Conservation (phyloP, 2,888 invertebrate genomes). For the Prostheceraeus crozeri region DNA sequence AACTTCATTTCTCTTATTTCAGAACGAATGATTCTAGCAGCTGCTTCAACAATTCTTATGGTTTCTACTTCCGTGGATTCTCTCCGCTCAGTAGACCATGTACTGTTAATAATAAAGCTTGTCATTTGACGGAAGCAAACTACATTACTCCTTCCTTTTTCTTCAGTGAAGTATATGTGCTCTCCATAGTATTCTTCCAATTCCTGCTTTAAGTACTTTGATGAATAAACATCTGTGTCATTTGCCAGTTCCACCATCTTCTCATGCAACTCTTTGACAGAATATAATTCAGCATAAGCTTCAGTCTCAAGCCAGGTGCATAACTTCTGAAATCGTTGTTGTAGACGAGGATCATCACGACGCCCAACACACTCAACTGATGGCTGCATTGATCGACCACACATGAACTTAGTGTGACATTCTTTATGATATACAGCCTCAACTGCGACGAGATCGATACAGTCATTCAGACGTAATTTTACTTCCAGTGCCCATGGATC, state of each 20-base stretch:
- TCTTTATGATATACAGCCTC: constrained; percentile 12
- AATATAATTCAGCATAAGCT: constrained; percentile 23
- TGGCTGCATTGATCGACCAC: constrained; percentile 17
- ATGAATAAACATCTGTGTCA: constrained; percentile 17
- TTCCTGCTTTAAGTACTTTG: constrained; percentile 1
- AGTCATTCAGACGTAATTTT: constrained; percentile 17
- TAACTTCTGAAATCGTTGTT: background rate
- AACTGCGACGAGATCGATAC: constrained; percentile 1
- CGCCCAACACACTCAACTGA: constrained; percentile 22
- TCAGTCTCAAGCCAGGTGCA: constrained; percentile 19
- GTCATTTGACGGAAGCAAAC: constrained; percentile 23
- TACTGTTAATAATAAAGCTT: constrained; percentile 11
- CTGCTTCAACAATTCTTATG: background rate
- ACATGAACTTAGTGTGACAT: constrained; percentile 19
- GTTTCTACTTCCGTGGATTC: constrained; percentile 9
- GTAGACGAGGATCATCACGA: constrained; percentile 12
- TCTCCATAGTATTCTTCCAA: constrained; percentile 16
- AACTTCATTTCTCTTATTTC: constrained; percentile 5
- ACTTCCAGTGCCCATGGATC: constrained; percentile 17
- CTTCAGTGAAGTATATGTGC: constrained; percentile 25
- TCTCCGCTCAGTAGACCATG: background rate
- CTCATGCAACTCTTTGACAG: constrained; percentile 22
- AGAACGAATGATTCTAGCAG: background rate
- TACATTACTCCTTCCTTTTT: constrained; percentile 22
- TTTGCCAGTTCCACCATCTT: constrained; percentile 21